Percentiles rank a stretch among this genome's conserved stretches.
Conservation (phyloP, 2,113 vertebrate genomes). For the Helogale parvula region DNA sequence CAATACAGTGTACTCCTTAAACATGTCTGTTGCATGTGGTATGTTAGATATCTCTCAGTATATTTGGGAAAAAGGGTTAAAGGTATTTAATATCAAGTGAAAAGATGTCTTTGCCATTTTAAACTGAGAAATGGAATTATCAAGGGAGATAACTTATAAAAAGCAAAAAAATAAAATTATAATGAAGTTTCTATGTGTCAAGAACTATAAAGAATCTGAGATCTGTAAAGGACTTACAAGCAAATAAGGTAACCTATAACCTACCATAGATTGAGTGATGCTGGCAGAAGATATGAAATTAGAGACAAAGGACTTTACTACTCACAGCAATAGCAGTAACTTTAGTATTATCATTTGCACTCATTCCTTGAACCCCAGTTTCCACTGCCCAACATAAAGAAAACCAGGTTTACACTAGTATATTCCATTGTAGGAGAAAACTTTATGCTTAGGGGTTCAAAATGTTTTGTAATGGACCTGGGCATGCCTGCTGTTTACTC, state of each 20-base stretch:
- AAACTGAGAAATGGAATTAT: not conserved
- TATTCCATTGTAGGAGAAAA: not conserved
- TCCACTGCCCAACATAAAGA: not conserved
- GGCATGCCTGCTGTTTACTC: not conserved
- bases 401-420: not conserved
- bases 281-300: not conserved
- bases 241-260: not conserved
- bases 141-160: not conserved
- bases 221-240: not conserved
- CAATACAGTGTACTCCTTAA: not conserved
- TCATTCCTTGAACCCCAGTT: not conserved
- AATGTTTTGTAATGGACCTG: not conserved
- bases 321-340: not conserved
- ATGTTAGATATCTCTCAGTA: not conserved
- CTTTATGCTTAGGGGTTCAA: not conserved
- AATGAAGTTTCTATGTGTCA: not conserved
- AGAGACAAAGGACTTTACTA: not conserved
- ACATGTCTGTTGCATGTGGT: not conserved
- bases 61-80: not conserved
- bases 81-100: not conserved
- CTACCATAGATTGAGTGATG: not conserved
- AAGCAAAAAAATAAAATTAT: conserved; percentile 23
- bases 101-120: not conserved
- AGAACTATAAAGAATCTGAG: not conserved
- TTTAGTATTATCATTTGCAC: not conserved